Base-by-base conservation (phyloP, 2,888 invertebrate species). In the Lutraria lutraria region DNA sequence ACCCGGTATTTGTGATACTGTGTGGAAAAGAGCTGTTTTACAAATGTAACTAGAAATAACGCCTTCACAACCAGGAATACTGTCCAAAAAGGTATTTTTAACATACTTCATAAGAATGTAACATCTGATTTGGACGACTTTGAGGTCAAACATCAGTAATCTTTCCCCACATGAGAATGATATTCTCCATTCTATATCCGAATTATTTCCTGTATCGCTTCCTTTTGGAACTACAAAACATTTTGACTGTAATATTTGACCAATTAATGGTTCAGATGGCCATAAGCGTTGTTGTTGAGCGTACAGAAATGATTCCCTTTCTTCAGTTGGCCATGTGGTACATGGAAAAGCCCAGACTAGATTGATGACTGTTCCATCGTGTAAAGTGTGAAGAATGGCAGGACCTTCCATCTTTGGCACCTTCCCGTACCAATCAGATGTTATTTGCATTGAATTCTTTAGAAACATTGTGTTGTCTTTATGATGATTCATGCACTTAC, bases 101-200 rank as follows among this genome's bases (percentile, higher is more conserved):
- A 68, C 25, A n/a, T 68, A 68, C n/a, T 68, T 68, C 68, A 68
- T 68, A 12, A 68, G 3, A 25, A 68, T 68, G 13, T 68, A 68
- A 25, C 68, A 68, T 15, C 68, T 16, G 21, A 68, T 68, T n/a
- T 68, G 68, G 21, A 68, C 68, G 0, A 25, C 13, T 3, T 68
- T 68, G 6, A 68, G 68, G 25, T 68, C 68, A 68, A 68, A 68
- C 68, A 68, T 68, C 2, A 68, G 68, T n/a, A 68, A 25, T 68
- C 68, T 16, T 68, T 68, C 68, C 1, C 68, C 68, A 25, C 68
- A 68, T 6, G 68, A 68, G 25, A 68, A 68, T 25, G 68, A 68
- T 68, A 68, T 25, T n/a, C 68, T 68, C 68, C 68, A 68, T 68
- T 68, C 68, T 25, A 68, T 68, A n/a, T 68, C 68, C 12, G 68